Percentiles rank a stretch among this genome's conserved stretches.
phyloP scores from a whole-genome alignment of 2,888 invertebrate species.

The Poecilus cupreus region DNA sequence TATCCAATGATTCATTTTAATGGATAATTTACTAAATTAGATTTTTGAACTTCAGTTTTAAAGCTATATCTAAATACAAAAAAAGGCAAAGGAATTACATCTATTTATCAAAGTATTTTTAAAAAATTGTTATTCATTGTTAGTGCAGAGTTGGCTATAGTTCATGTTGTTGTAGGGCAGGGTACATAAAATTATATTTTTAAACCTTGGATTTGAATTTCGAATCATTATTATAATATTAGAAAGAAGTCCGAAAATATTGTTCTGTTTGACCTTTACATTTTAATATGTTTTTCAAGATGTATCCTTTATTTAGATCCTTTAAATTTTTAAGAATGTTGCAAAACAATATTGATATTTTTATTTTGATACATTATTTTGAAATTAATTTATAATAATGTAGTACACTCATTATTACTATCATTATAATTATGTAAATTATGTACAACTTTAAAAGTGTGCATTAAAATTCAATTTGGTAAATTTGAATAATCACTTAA shows the following conservation, averaged over 20 bases:
- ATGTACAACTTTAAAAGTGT: neutral
- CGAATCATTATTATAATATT: constrained; percentile 16
- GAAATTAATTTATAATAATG: neutral
- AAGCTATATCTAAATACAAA: too few species aligned
- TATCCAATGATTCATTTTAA: too few species aligned
- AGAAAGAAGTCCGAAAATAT: constrained; percentile 24
- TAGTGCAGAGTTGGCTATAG: constrained; percentile 3
- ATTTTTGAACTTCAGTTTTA: too few species aligned
- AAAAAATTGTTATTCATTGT: constrained; percentile 23
- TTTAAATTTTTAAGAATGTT: neutral
- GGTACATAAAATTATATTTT: constrained; percentile 14
- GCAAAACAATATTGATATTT: neutral
- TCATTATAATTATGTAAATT: neutral
- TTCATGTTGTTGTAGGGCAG: constrained; percentile 30
- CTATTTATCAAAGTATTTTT: constrained; percentile 7
- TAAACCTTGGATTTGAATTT: constrained; percentile 28
- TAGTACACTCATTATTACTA: neutral
- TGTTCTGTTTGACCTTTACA: constrained; percentile 19
- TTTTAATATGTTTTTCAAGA: constrained; percentile 1
- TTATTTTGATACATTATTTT: neutral
- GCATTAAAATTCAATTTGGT: neutral
- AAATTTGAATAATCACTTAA: neutral
- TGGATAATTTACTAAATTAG: too few species aligned
- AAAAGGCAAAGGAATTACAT: neutral
- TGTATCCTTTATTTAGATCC: neutral